phyloP scores from a whole-genome alignment of 92 coral and sea anemone genomes.

The Isaurus tuberculatus region DNA sequence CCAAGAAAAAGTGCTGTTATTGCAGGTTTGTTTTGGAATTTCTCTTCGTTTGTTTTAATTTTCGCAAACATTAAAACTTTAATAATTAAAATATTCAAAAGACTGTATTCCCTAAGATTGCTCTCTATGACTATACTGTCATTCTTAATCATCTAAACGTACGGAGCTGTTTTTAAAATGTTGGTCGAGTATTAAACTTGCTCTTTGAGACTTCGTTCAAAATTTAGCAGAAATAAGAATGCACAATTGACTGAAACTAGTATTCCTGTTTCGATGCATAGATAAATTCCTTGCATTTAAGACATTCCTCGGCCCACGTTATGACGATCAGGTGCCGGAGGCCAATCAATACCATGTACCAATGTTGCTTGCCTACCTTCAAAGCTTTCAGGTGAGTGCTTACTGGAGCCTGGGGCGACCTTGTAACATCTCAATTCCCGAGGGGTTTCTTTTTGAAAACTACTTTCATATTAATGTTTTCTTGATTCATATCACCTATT shows the following conservation, averaged over 20 bases:
- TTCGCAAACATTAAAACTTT: background rate
- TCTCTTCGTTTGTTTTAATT: background rate
- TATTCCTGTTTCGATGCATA: slow-evolving; percentile 21
- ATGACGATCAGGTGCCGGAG: slow-evolving; percentile 91
- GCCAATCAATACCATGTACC: slow-evolving; percentile 92
- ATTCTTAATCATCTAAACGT: background rate
- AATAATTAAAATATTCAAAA: background rate
- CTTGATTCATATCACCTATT: no score
- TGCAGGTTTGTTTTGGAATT: slow-evolving; percentile 72
- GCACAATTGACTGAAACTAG: background rate
- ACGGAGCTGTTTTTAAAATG: background rate
- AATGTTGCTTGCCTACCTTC: slow-evolving; percentile 85
- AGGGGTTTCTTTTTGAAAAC: no score
- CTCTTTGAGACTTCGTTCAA: no score
- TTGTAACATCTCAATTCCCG: background rate
- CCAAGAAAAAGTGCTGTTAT: slow-evolving; percentile 92
- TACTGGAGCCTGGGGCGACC: background rate
- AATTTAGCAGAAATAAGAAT: no score
- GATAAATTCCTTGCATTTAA: slow-evolving; percentile 95
- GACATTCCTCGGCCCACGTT: slow-evolving; percentile 90
- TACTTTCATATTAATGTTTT: no score
- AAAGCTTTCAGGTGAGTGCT: slow-evolving; percentile 77
- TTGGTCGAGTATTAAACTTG: no score
- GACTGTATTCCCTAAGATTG: background rate
- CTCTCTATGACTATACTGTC: background rate